These are phyloP conservation scores for Drosophila insularis DNA, from an alignment of 1,140 invertebrate species.

Conservation along the genomic window DNA sequence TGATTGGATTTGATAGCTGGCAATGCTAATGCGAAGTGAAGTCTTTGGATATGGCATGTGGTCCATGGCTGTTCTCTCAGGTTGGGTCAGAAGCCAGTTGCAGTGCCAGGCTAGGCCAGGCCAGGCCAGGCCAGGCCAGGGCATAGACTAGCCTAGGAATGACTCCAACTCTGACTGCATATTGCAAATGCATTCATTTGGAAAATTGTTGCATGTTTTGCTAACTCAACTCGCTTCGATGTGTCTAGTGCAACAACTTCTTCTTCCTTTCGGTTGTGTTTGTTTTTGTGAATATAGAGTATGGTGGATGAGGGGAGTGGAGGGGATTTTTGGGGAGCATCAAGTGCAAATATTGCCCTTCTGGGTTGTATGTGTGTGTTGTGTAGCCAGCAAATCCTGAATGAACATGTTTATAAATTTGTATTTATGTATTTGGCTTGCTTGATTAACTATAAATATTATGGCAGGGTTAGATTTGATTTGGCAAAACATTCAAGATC, in stretches of 20 bases:
- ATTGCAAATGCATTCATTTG: conserved; percentile 76
- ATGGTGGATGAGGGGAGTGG: not conserved
- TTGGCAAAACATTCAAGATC: not conserved
- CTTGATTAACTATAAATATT: conserved; percentile 80
- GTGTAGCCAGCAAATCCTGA: conserved; percentile 27
- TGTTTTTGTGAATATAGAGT: conserved; percentile 51
- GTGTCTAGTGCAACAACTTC: conserved; percentile 53
- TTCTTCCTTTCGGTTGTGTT: conserved; percentile 34
- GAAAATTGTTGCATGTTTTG: conserved; percentile 80
- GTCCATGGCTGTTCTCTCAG: conserved; percentile 27
- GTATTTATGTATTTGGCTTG: conserved; percentile 75
- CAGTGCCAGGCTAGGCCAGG: not conserved
- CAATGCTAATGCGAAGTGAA: conserved; percentile 63
- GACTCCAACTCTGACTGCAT: conserved; percentile 49
- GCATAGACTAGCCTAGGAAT: conserved; percentile 1
- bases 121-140: not conserved
- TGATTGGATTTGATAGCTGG: conserved; percentile 73
- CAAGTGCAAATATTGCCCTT: conserved; percentile 54
- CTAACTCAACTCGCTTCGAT: conserved; percentile 65
- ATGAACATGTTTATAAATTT: conserved; percentile 73
- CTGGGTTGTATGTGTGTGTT: not conserved
- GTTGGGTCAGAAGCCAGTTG: conserved; percentile 57
- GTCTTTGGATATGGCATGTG: conserved; percentile 19
- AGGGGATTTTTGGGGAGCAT: conserved; percentile 1
- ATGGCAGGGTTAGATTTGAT: conserved; percentile 58